Conservation (phyloP, 2,797 vertebrate genomes). For the Bradypodion pumilum region DNA sequence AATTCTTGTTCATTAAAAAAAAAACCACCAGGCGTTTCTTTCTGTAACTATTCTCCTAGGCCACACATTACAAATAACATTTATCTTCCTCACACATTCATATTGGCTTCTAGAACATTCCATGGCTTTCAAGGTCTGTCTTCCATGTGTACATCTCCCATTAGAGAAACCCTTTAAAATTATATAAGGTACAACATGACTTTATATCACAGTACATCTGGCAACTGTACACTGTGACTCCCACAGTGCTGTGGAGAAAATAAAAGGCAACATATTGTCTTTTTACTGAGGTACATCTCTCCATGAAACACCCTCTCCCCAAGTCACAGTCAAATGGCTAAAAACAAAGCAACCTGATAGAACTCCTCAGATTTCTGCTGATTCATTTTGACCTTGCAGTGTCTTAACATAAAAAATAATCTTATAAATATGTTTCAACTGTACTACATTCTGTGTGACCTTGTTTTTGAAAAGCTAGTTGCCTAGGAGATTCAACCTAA, state of each 20-base stretch:
- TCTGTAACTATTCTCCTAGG: too few relatives aligned
- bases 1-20: too few relatives aligned
- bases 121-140: neutral
- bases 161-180: neutral
- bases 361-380: neutral
- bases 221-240: too few relatives aligned
- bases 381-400: neutral
- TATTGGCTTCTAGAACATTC: neutral
- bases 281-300: neutral
- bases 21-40: too few relatives aligned
- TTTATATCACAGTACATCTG: neutral
- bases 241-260: neutral
- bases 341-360: neutral
- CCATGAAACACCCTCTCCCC: neutral
- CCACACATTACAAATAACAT: too few relatives aligned
- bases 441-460: neutral
- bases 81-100: neutral
- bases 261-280: neutral
- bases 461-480: constrained; percentile 4
- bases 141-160: neutral
- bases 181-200: neutral
- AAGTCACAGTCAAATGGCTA: neutral
- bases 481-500: neutral
- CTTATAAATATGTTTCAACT: neutral
- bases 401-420: neutral